Percentiles rank a stretch among this genome's conserved stretches.
These are phyloP conservation scores for Emydura subglobosa DNA, from an alignment of 2,113 vertebrate species.

Conservation along the genomic window DNA sequence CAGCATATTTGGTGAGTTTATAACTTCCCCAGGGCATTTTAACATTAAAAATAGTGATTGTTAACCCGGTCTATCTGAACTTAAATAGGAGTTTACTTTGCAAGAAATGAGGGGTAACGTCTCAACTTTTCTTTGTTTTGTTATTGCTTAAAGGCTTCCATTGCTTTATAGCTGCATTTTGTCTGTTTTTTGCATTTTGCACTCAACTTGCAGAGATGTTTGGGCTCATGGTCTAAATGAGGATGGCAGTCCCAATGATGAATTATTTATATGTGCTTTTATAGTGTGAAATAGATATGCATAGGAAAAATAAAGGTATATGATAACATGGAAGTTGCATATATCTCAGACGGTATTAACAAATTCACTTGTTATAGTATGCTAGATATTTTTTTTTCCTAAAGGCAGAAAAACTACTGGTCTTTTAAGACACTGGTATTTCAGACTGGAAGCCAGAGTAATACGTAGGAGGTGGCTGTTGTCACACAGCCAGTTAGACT, in stretches of 20 bases:
- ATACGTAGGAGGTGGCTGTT: accelerated
- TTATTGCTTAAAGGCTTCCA: slow-evolving; percentile 75
- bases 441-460: not conserved
- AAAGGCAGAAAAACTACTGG: not conserved
- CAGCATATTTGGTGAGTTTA: slow-evolving; percentile 85
- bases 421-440: not conserved
- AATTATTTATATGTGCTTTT: slow-evolving; percentile 12
- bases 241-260: not conserved
- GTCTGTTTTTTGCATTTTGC: slow-evolving; percentile 74
- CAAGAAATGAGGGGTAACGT: slow-evolving; percentile 80
- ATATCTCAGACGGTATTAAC: not conserved
- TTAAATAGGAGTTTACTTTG: slow-evolving; percentile 83
- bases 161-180: slow-evolving; percentile 70
- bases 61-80: slow-evolving; percentile 83
- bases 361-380: not conserved
- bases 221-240: slow-evolving; percentile 31
- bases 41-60: slow-evolving; percentile 87
- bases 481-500: not conserved
- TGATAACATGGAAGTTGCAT: not conserved
- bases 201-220: slow-evolving; percentile 33
- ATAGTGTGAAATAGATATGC: not conserved
- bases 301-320: not conserved
- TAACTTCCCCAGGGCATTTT: slow-evolving; percentile 85
- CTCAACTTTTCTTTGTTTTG: slow-evolving; percentile 77
- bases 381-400: not conserved